Percentiles rank a stretch among this genome's conserved stretches.
Evolutionary conservation across 2,113 vertebrate genomes (phyloP).

Genomic region (Sminthopsis crassicaudata): DNA sequence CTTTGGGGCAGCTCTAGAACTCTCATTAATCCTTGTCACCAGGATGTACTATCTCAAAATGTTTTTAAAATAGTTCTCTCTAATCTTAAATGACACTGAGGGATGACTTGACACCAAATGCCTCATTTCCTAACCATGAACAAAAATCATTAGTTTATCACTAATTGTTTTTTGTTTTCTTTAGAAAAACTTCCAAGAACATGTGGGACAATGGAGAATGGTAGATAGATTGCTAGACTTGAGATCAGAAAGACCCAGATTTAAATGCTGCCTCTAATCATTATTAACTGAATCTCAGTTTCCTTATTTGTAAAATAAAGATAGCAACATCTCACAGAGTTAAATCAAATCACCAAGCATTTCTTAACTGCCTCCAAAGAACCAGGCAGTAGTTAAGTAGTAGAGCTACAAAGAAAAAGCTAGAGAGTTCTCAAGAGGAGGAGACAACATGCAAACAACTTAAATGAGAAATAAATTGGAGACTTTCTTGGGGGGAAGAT

Average conservation of each 20-base stretch:
- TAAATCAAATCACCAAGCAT: background rate
- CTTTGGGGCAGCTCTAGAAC: background rate
- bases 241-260: background rate
- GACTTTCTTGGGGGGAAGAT: background rate
- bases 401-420: background rate
- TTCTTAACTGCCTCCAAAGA: background rate
- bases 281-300: background rate
- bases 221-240: background rate
- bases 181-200: background rate
- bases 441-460: background rate
- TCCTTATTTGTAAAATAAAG: background rate
- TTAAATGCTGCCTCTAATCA: background rate
- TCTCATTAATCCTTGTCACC: accelerated
- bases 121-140: background rate
- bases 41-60: accelerated
- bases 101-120: background rate
- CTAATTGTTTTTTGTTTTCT: background rate
- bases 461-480: background rate
- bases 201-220: background rate
- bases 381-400: background rate
- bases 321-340: background rate
- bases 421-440: background rate
- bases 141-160: background rate
- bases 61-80: background rate
- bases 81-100: background rate